Conservation (phyloP, 2,888 invertebrate species). For the Volucella inflata region DNA sequence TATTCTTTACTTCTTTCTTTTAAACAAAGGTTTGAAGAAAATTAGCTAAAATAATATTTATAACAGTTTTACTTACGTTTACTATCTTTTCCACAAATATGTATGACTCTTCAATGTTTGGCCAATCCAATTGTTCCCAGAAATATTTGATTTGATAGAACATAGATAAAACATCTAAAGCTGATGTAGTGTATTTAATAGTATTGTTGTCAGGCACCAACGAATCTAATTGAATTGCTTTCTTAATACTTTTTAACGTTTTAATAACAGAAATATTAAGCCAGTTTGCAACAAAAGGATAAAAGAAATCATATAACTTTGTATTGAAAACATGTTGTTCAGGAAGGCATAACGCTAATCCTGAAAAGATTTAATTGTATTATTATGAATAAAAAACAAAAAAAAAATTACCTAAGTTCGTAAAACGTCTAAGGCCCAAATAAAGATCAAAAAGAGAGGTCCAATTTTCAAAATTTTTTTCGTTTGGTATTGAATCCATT, state of each 20-base stretch:
- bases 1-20: too few relatives aligned
- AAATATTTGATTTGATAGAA: slow-evolving; percentile 48
- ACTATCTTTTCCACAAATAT: slow-evolving; percentile 32
- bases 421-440: slow-evolving; percentile 30
- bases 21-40: too few relatives aligned
- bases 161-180: slow-evolving; percentile 33
- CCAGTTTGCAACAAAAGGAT: slow-evolving; percentile 27
- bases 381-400: not conserved
- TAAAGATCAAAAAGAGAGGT: slow-evolving; percentile 35
- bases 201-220: slow-evolving; percentile 6
- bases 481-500: not conserved
- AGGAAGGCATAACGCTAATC: slow-evolving; percentile 1
- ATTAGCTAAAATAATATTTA: too few relatives aligned
- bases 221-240: slow-evolving; percentile 29
- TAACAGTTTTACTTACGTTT: slow-evolving; percentile 16
- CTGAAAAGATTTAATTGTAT: slow-evolving; percentile 2
- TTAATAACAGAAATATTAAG: slow-evolving; percentile 44
- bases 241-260: slow-evolving; percentile 29
- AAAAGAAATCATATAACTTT: slow-evolving; percentile 30
- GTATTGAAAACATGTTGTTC: not conserved
- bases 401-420: slow-evolving; percentile 14
- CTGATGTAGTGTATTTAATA: slow-evolving; percentile 25
- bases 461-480: slow-evolving; percentile 5
- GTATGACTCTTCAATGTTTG: slow-evolving; percentile 30
- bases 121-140: slow-evolving; percentile 44